A percentile compares a stretch with the other conserved stretches of the same genome.
These are phyloP conservation scores for Craseonycteris thonglongyai DNA, from an alignment of 2,113 vertebrate species.

Conservation along the genomic window DNA sequence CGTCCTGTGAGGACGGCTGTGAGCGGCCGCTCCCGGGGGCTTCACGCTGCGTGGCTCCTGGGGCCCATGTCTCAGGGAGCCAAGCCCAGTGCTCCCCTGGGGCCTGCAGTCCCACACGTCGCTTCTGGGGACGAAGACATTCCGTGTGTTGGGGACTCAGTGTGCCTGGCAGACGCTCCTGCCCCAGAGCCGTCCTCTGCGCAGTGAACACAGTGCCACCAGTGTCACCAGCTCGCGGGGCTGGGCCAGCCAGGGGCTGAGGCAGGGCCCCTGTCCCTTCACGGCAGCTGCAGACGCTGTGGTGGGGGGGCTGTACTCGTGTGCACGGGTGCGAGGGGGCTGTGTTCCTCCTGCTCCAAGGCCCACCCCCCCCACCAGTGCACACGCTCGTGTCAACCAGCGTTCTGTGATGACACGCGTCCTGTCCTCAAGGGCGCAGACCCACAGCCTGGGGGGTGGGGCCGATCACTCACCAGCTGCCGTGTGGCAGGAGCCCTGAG, in stretches of 20 bases:
- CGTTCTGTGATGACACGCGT: neutral
- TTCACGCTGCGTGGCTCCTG: neutral
- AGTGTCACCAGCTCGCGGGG: too few species aligned
- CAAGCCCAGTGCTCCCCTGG: neutral
- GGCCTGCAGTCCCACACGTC: neutral
- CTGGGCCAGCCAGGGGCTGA: too few species aligned
- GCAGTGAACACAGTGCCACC: neutral
- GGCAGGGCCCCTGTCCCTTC: too few species aligned
- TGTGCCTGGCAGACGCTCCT: neutral
- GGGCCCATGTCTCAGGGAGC: neutral
- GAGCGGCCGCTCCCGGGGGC: too few species aligned
- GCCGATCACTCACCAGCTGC: neutral
- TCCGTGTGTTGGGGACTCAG: neutral
- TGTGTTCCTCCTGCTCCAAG: too few species aligned
- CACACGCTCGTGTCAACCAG: neutral
- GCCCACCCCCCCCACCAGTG: too few species aligned
- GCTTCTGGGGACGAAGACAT: neutral
- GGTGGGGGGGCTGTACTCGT: too few species aligned
- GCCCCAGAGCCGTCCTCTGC: accelerated
- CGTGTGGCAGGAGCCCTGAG: neutral
- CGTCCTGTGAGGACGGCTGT: neutral
- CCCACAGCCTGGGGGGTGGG: neutral
- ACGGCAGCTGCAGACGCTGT: too few species aligned
- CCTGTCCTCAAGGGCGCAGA: neutral
- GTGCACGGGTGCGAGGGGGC: too few species aligned